These are phyloP conservation scores for Chaetogeoica ovagalla DNA, from an alignment of 2,888 invertebrate species.

Conservation along the genomic window DNA sequence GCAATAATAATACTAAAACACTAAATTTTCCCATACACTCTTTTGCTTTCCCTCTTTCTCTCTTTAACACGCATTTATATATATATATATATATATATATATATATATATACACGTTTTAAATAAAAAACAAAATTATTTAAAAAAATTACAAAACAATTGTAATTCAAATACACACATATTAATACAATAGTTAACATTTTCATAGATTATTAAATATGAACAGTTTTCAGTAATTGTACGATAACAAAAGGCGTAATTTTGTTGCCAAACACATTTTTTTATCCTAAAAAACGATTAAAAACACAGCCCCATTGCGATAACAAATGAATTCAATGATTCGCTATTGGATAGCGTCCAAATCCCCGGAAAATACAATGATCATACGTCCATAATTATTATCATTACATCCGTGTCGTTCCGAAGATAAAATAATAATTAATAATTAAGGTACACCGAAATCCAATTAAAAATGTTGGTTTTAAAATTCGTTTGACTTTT, in stretches of 20 bases:
- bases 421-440: slow-evolving; percentile 23
- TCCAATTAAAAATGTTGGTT: background rate
- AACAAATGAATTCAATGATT: slow-evolving; percentile 26
- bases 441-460: background rate
- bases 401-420: background rate
- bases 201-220: background rate
- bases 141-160: background rate
- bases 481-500: background rate
- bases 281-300: background rate
- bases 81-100: no score
- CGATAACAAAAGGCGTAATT: slow-evolving; percentile 20
- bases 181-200: background rate
- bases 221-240: background rate
- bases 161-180: background rate
- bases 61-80: background rate
- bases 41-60: no score
- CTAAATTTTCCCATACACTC: background rate
- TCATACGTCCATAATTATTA: slow-evolving; percentile 1
- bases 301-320: background rate
- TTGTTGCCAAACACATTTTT: background rate
- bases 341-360: slow-evolving; percentile 11
- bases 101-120: background rate
- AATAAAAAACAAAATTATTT: background rate
- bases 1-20: background rate
- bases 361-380: slow-evolving; percentile 8